Base-by-base conservation (phyloP, 2,888 invertebrate species). In the Scaptomyza parva region DNA sequence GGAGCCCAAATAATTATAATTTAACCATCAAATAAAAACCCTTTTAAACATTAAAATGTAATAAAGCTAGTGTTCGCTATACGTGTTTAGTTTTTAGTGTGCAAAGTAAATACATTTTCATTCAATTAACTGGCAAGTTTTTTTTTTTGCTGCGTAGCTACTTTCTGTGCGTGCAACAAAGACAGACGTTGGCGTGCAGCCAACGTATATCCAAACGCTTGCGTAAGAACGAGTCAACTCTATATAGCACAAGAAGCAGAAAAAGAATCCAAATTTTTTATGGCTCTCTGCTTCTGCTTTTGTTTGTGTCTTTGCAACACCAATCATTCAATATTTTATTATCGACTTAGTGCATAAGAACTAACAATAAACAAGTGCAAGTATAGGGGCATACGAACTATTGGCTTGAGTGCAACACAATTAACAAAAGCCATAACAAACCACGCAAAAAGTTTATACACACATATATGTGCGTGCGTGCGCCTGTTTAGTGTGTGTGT, bases 281-380 rank as follows among this genome's bases (percentile, higher is more conserved):
- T 80, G 78, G 84, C 83, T 76, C 71, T 64, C 77, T 86, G 83
- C 79, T 86, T 83, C 77, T 80, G 77, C 77, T 81, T 78, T 78
- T 82, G 81, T 87, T 82, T 81, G 87, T 81, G 81, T 81, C 85
- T 82, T 87, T 82, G 69, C 69, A 79, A 79, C 71, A 48, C 35
- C 48, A 83, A 72, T 48, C 77, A 83, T 80, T 71, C 86, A 84
- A 85, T 85, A 78, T 85, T 78, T 62, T 70, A 70, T 65, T 74
- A 70, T 68, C 45, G 55, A 40, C 48, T 44, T 18, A 55, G 26
- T 71, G 50, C 44, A 51, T 54, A n/a, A 53, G 51, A 39, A 50
- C 35, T 54, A 72, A 55, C 37, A 41, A 60, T 57, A 55, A 59
- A 57, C 28, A 58, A 59, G 44, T 71, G 39, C 26, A 57, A 45